Percentiles rank a stretch among this genome's conserved stretches.
These are phyloP conservation scores for Edolisoma coerulescens DNA, from an alignment of 2,113 vertebrate species.

Conservation along the genomic window DNA sequence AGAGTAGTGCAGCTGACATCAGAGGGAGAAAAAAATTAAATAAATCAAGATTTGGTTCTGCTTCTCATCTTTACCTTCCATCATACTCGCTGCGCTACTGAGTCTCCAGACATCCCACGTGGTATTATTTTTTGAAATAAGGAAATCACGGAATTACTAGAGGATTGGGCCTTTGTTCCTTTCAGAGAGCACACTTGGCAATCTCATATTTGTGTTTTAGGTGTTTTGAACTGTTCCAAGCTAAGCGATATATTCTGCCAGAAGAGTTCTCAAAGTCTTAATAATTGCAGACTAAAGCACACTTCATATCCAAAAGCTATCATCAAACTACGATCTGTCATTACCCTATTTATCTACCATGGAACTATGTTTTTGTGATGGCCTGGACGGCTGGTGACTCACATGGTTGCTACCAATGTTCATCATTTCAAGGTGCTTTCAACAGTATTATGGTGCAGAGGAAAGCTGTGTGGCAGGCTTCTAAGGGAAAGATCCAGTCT, in stretches of 20 bases:
- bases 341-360: not conserved
- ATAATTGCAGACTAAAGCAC: not conserved
- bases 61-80: not conserved
- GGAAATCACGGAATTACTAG: not conserved
- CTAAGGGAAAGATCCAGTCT: not conserved
- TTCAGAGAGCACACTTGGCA: not conserved
- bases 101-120: not conserved
- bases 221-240: not conserved
- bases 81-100: rapidly evolving
- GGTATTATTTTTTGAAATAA: not conserved
- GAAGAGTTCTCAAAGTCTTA: not conserved
- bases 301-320: not conserved
- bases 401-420: not conserved
- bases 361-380: not conserved
- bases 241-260: not conserved
- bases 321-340: not conserved
- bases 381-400: not conserved
- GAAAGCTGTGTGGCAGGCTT: not conserved
- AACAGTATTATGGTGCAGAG: not conserved
- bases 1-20: not conserved
- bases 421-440: not conserved
- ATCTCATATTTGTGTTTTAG: not conserved
- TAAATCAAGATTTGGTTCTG: not conserved
- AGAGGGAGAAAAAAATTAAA: not conserved
- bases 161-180: not conserved